A percentile compares a stretch with the other conserved stretches of the same genome.
phyloP scores from a whole-genome alignment of 2,888 invertebrate species.

The Pyrocoelia pectoralis region DNA sequence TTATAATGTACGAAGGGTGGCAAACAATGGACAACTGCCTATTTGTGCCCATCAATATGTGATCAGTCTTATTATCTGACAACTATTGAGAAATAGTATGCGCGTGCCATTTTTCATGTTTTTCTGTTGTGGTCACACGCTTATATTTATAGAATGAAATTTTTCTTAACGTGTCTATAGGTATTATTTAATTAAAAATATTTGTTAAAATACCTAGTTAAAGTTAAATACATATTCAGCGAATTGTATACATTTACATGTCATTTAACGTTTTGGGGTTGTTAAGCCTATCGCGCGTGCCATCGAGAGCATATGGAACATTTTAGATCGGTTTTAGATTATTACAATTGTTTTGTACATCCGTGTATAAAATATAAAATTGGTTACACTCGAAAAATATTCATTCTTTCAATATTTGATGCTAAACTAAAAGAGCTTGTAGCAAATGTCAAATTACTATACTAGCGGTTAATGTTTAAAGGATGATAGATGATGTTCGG shows the following conservation, averaged over 20 bases:
- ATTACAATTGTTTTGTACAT: constrained; percentile 8
- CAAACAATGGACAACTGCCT: constrained; percentile 33
- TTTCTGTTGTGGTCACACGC: constrained; percentile 22
- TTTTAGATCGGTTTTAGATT: constrained; percentile 36
- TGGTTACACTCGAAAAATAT: neutral
- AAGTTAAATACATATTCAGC: neutral
- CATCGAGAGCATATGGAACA: constrained; percentile 31
- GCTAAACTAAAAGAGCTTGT: too few species aligned
- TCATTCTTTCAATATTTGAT: neutral
- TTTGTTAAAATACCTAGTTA: neutral
- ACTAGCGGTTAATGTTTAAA: too few species aligned
- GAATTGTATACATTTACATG: constrained; percentile 18
- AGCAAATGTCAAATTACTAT: too few species aligned
- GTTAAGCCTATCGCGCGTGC: constrained; percentile 23
- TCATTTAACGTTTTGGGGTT: constrained; percentile 9
- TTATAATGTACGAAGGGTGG: constrained; percentile 35
- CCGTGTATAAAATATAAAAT: neutral
- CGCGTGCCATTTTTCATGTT: constrained; percentile 28
- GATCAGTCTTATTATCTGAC: constrained; percentile 37
- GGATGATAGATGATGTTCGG: too few species aligned
- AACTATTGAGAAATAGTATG: constrained; percentile 20
- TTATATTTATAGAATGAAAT: constrained; percentile 13
- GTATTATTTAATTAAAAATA: neutral
- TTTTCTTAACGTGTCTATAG: constrained; percentile 2
- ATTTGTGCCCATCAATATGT: constrained; percentile 38